Conservation (phyloP, 2,797 vertebrate genomes). For the Schizopygopsis malacanthus region DNA sequence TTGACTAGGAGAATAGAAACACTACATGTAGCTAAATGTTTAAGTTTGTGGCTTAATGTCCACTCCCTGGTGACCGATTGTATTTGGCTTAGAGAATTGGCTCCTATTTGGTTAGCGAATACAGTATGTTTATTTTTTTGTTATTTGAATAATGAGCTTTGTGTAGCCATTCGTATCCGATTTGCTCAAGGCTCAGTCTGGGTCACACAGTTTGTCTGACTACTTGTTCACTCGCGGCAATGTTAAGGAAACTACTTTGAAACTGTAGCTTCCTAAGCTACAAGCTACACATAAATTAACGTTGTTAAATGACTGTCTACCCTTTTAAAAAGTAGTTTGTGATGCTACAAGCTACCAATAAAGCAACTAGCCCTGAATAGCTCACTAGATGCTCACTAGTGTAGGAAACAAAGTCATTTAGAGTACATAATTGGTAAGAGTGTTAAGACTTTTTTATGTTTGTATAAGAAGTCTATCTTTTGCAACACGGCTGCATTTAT, state of each 20-base stretch:
- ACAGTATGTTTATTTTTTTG: constrained; percentile 30
- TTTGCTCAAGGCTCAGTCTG: constrained; percentile 41
- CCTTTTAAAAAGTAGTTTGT: constrained; percentile 6
- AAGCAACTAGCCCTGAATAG: neutral
- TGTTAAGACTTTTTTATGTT: neutral
- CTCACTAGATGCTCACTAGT: neutral
- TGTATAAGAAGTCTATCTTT: neutral
- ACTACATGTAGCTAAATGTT: constrained; percentile 3
- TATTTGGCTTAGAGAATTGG: constrained; percentile 50
- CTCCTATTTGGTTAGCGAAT: constrained; percentile 64
- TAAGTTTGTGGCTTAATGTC: constrained; percentile 12
- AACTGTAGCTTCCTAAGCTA: neutral
- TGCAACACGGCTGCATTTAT: neutral
- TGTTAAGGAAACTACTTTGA: neutral
- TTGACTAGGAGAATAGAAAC: neutral
- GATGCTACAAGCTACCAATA: constrained; percentile 6
- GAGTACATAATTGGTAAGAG: neutral
- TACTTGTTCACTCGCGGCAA: neutral
- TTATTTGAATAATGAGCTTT: constrained; percentile 27
- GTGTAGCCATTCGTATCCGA: constrained; percentile 38
- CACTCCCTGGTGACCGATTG: constrained; percentile 2
- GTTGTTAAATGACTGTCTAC: neutral
- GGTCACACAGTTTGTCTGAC: constrained; percentile 25
- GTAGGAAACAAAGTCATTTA: neutral
- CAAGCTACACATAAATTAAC: neutral